Evolutionary conservation across 2,113 vertebrate genomes (phyloP).

Genomic region (Hippocampus zosterae): DNA sequence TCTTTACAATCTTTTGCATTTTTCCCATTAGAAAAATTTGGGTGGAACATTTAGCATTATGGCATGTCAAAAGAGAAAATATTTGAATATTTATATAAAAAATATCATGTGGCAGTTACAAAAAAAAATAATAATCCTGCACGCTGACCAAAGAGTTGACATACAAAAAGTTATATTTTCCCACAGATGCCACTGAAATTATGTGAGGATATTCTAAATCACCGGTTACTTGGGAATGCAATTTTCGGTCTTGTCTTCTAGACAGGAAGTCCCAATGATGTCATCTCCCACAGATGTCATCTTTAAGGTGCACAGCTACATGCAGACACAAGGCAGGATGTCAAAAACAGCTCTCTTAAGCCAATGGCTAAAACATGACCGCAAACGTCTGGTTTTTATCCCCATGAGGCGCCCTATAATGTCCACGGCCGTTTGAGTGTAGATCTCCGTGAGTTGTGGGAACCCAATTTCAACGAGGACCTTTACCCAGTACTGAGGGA

Average conservation of each 20-base stretch:
- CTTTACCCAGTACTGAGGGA: conserved; percentile 37
- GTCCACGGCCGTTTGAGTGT: conserved; percentile 23
- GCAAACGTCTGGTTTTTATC: conserved; percentile 39
- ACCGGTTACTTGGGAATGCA: conserved; percentile 26
- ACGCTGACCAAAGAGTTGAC: background rate
- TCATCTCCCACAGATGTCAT: conserved; percentile 39
- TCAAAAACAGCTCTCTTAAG: conserved; percentile 27
- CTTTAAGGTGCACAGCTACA: conserved; percentile 15
- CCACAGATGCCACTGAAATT: background rate
- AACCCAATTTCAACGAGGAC: conserved; percentile 33
- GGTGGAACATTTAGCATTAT: background rate
- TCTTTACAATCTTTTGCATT: background rate
- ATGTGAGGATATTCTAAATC: conserved; percentile 8
- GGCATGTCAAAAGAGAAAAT: background rate
- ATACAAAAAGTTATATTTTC: conserved; percentile 3
- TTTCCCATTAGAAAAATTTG: background rate
- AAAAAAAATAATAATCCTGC: background rate
- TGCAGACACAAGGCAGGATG: conserved; percentile 28
- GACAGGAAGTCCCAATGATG: conserved; percentile 44
- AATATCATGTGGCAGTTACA: background rate
- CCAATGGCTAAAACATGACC: conserved; percentile 39
- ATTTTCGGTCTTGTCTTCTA: conserved; percentile 27
- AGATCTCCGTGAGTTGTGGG: conserved; percentile 38
- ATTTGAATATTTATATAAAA: background rate
- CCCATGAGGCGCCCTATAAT: conserved; percentile 38